Evolutionary conservation across 64 coral and sea anemone species (phyloP).

Genomic region (Pocillopora verrucosa): DNA sequence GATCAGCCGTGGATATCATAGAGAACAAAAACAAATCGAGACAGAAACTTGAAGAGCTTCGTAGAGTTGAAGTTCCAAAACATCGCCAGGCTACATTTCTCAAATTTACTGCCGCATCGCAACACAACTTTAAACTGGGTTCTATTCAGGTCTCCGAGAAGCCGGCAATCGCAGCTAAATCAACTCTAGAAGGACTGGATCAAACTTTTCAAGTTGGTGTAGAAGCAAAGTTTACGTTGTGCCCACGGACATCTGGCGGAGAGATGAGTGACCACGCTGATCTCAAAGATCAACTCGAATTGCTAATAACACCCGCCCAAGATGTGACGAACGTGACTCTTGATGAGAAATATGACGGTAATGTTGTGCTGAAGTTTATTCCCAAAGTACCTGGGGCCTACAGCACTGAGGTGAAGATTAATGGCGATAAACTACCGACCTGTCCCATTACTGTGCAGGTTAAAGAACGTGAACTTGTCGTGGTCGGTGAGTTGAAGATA

Average conservation of each 20-base stretch:
- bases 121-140: not conserved
- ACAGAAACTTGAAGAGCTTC: not conserved
- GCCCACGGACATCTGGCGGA: not conserved
- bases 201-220: not conserved
- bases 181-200: not conserved
- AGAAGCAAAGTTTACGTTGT: constrained; percentile 5
- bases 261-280: not conserved
- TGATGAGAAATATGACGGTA: not conserved
- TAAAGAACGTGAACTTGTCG: not conserved
- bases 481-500: not conserved
- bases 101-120: not conserved
- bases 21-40: not conserved
- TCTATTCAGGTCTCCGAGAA: not conserved
- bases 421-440: constrained; percentile 15
- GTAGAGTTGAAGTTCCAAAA: not conserved
- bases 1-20: not conserved
- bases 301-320: not conserved
- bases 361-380: not conserved
- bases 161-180: not conserved
- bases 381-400: constrained; percentile 1
- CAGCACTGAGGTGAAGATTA: constrained; percentile 18
- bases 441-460: not conserved
- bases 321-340: not conserved
- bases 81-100: not conserved
- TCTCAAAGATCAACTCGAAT: not conserved